These are phyloP conservation scores for Seira sanloemensis DNA, from an alignment of 2,888 invertebrate genomes.

Conservation along the genomic window DNA sequence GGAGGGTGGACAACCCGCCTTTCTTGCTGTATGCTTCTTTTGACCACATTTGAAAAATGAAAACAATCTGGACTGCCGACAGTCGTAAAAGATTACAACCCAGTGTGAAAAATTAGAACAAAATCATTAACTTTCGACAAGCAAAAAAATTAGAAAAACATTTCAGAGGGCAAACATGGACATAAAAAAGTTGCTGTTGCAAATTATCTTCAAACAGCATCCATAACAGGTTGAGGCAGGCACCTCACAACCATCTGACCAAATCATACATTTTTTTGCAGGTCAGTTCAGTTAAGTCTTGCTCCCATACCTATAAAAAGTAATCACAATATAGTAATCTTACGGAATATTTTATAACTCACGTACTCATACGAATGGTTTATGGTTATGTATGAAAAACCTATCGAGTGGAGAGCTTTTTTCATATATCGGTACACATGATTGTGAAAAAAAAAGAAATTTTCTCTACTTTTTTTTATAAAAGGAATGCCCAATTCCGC, in stretches of 20 bases:
- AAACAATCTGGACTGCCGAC: neutral
- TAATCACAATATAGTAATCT: conserved; percentile 14
- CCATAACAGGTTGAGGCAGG: conserved; percentile 35
- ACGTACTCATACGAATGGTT: conserved; percentile 14
- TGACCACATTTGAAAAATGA: neutral
- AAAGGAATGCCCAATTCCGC: conserved; percentile 4
- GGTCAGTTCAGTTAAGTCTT: conserved; percentile 27
- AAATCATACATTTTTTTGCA: conserved; percentile 19
- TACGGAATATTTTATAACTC: conserved; percentile 17
- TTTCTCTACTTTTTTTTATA: neutral
- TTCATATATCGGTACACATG: neutral
- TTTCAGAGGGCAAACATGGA: conserved; percentile 26
- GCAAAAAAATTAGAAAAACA: too few relatives aligned
- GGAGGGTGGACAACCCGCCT: neutral
- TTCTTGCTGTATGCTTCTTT: neutral
- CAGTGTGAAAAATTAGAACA: neutral
- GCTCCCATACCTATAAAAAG: conserved; percentile 9
- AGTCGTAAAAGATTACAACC: neutral
- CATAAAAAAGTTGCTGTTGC: conserved; percentile 22
- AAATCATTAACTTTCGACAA: neutral
- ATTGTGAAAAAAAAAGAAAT: neutral
- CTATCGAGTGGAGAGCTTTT: neutral
- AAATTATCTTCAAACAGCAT: neutral
- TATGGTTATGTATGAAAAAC: neutral
- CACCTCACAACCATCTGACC: neutral